phyloP scores from a whole-genome alignment of 2,888 invertebrate species.

The Temnothorax rugatulus region DNA sequence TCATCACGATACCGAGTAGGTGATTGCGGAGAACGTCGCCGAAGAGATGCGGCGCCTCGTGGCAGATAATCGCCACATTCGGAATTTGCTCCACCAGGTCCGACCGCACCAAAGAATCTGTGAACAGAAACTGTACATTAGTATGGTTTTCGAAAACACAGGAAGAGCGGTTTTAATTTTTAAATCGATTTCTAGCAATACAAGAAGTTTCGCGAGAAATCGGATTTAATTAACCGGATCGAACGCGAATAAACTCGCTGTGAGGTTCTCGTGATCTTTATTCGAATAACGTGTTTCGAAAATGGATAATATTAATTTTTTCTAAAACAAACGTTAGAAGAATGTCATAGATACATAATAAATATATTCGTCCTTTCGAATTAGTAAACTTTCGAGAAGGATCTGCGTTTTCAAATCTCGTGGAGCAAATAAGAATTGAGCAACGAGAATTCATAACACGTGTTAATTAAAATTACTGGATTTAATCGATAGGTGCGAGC shows the following conservation, averaged over 20 bases:
- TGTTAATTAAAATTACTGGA: not conserved
- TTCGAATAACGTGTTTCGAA: not conserved
- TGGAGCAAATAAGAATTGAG: not conserved
- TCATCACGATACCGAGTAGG: constrained; percentile 89
- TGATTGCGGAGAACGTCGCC: constrained; percentile 88
- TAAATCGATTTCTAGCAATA: not conserved
- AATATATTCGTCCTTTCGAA: not conserved
- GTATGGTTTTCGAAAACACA: not conserved
- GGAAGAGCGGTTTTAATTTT: not conserved
- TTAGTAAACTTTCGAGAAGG: no score
- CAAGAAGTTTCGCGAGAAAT: not conserved
- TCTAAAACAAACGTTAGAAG: not conserved
- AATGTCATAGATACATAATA: not conserved
- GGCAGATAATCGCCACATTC: constrained; percentile 89
- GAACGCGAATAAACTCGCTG: no score
- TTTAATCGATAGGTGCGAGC: not conserved
- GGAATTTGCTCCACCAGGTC: constrained; percentile 91
- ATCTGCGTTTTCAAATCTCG: not conserved
- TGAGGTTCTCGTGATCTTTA: no score
- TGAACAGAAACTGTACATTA: constrained; percentile 67
- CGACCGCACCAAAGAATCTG: constrained; percentile 89
- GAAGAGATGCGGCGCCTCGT: constrained; percentile 87
- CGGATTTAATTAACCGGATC: not conserved
- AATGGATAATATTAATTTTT: not conserved
- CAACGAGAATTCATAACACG: not conserved